Conservation (phyloP, 2,888 invertebrate species). For the Platycheirus rosarum region DNA sequence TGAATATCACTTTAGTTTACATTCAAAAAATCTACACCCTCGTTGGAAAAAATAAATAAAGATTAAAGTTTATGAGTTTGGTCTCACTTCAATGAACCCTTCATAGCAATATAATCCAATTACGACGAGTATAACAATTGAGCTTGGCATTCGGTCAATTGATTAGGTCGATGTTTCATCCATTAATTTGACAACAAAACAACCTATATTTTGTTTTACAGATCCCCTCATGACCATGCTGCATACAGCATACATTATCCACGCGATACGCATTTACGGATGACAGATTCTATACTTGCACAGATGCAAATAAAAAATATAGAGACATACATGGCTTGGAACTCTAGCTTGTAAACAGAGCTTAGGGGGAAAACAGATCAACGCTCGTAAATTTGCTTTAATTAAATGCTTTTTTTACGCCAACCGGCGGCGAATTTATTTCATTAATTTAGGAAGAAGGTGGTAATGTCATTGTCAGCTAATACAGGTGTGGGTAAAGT, state of each 20-base stretch:
- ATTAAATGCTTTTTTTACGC: constrained; percentile 52
- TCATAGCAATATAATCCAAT: constrained; percentile 69
- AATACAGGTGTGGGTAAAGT: constrained; percentile 58
- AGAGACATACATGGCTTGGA: not conserved
- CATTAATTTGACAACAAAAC: constrained; percentile 69
- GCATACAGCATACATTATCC: constrained; percentile 38
- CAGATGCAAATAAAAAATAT: constrained; percentile 6
- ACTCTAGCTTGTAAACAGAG: constrained; percentile 35
- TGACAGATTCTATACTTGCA: constrained; percentile 37
- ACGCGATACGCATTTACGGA: constrained; percentile 72
- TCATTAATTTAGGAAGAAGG: constrained; percentile 48
- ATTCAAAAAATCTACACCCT: not conserved
- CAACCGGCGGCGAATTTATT: constrained; percentile 47
- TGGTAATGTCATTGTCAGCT: constrained; percentile 39
- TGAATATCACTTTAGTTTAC: no score
- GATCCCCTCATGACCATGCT: constrained; percentile 40
- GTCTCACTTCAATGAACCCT: constrained; percentile 73
- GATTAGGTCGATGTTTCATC: constrained; percentile 71
- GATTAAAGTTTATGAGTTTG: constrained; percentile 66
- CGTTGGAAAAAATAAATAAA: constrained; percentile 39
- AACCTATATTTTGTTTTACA: constrained; percentile 46
- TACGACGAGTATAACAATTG: constrained; percentile 64
- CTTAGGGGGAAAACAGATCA: constrained; percentile 43
- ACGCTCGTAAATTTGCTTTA: constrained; percentile 48
- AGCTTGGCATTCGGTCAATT: constrained; percentile 72